Percentiles rank a stretch among this genome's conserved stretches.
Evolutionary conservation across 2,888 invertebrate genomes (phyloP).

Genomic region (Vandiemenella viatica): DNA sequence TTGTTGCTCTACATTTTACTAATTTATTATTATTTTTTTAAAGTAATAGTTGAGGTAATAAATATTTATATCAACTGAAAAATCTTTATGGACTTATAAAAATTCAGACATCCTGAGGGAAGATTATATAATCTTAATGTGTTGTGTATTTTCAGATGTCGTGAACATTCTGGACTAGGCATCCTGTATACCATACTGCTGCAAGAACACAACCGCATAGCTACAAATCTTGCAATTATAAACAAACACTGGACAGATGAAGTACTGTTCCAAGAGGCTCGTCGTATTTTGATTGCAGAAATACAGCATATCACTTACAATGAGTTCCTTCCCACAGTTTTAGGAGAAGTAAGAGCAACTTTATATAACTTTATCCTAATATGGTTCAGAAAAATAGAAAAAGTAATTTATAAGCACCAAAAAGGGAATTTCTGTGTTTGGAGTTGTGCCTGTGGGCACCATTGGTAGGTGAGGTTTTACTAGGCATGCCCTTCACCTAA

Average conservation of each 20-base stretch:
- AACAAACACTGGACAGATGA: slow-evolving; percentile 72
- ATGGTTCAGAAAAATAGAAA: neutral
- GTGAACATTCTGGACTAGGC: slow-evolving; percentile 47
- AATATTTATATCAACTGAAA: no score
- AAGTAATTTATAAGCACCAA: neutral
- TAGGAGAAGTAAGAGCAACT: slow-evolving; percentile 46
- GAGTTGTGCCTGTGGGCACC: no score
- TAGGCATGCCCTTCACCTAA: no score
- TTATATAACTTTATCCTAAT: neutral
- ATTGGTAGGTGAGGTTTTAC: no score
- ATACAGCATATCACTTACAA: slow-evolving; percentile 74
- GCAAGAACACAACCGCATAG: slow-evolving; percentile 67
- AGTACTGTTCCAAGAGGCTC: slow-evolving; percentile 56
- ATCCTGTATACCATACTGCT: slow-evolving; percentile 56
- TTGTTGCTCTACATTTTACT: no score
- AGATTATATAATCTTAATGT: no score
- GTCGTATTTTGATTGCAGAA: slow-evolving; percentile 58
- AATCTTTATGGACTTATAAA: no score
- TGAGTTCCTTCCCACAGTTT: slow-evolving; percentile 62
- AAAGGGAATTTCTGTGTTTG: no score
- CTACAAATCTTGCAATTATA: slow-evolving; percentile 46
- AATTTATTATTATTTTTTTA: no score
- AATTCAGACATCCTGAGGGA: no score
- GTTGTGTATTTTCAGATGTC: slow-evolving; percentile 36
- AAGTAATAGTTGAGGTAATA: no score